Percentiles rank a stretch among this genome's conserved stretches.
Conservation (phyloP, 2,113 vertebrate species). For the Xerus inauris region DNA sequence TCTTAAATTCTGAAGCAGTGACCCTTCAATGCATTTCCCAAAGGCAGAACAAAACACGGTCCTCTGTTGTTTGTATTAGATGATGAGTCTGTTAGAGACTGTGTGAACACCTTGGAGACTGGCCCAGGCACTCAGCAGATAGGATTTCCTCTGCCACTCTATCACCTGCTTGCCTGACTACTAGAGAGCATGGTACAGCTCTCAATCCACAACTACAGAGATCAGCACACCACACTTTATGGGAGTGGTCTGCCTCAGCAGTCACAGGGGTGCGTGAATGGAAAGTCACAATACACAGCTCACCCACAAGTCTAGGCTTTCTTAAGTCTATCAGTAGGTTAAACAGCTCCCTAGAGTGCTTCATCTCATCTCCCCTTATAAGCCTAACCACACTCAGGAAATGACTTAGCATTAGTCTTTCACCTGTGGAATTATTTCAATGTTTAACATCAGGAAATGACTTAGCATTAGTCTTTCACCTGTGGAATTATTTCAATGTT, state of each 20-base stretch:
- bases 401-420: accelerated
- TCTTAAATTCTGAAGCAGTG: neutral
- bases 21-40: neutral
- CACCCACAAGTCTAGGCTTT: neutral
- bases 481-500: neutral
- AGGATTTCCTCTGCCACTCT: neutral
- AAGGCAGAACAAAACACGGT: accelerated
- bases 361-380: neutral
- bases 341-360: neutral
- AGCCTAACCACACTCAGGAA: neutral
- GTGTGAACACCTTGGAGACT: neutral
- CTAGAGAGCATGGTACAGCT: neutral
- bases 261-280: neutral
- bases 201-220: neutral
- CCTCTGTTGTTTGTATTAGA: neutral
- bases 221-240: neutral
- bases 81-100: neutral
- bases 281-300: neutral
- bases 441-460: neutral
- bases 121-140: neutral
- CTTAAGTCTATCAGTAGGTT: neutral
- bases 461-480: accelerated
- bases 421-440: neutral
- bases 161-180: neutral
- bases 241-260: neutral